Evolutionary conservation across 2,888 invertebrate species (phyloP), one percentile per base, ranked within the genome.

Genomic region (Lycaena phlaeas): DNA sequence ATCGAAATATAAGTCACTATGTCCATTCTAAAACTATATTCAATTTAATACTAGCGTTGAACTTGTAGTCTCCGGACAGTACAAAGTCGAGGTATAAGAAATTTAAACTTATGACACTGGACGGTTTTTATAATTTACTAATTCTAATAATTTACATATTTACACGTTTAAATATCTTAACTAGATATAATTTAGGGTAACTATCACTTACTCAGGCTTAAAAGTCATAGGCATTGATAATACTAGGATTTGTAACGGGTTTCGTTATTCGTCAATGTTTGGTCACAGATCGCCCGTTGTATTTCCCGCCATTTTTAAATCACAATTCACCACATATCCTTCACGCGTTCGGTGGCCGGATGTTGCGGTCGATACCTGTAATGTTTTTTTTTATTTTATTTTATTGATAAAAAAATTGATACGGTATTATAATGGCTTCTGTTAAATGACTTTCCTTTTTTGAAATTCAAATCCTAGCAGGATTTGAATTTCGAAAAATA

Each of bases 321-420:
- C 72, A 87, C 87, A 9, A 9, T 14, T 85, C 72, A 87, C 87
- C 87, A 87, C 87, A 87, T 86, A 44, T 87, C 87, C 54, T 86
- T 86, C 14, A 86, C 75, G 59, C 86, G 71, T 54, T 86, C 87
- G 11, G 82, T 61, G 6, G 79, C 75, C 22, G 84, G 79, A 52
- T 82, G 63, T 54, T 84, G 79, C 30, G 79, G 79, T 40, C 86
- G 78, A 55, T 76, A 82, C 56, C 86, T 86, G 70, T 2, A 60
- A 68, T 42, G 2, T n/a, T 26, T 14, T 36, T 25, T 5, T 36
- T n/a, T n/a, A n/a, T n/a, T n/a, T n/a, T n/a, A n/a, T n/a, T n/a
- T n/a, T n/a, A n/a, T n/a, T n/a, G n/a, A n/a, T n/a, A n/a, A n/a
- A n/a, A n/a, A n/a, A n/a, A n/a, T n/a, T n/a, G n/a, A n/a, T n/a